Conservation (phyloP, 2,888 invertebrate species). For the Lithophane semibrunnea region DNA sequence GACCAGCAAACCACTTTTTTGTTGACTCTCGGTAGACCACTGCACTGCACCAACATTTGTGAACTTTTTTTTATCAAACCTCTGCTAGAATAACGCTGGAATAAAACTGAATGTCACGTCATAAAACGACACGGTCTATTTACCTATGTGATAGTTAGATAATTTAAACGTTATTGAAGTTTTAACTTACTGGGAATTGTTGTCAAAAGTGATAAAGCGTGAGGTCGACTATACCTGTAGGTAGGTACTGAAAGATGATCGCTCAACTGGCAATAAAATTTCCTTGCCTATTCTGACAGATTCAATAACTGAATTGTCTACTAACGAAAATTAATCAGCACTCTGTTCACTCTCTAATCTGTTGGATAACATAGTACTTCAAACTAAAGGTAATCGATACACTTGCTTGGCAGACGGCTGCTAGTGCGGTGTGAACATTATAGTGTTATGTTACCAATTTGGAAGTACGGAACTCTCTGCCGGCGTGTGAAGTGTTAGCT, state of each 20-base stretch:
- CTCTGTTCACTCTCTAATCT: conserved; percentile 20
- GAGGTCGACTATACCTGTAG: neutral
- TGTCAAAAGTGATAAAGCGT: neutral
- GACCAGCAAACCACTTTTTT: neutral
- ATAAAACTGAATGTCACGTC: neutral
- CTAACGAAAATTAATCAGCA: neutral
- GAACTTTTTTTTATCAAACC: neutral
- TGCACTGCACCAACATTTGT: neutral
- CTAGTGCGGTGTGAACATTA: conserved; percentile 57
- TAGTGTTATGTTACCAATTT: conserved; percentile 63
- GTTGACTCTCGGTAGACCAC: too few species aligned
- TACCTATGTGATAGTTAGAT: neutral
- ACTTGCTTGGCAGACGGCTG: conserved; percentile 50
- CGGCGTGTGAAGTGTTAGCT: conserved; percentile 17
- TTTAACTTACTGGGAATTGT: neutral
- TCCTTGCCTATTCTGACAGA: neutral
- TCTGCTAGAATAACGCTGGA: neutral
- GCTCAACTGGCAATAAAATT: neutral
- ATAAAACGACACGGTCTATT: neutral
- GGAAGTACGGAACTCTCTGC: conserved; percentile 33
- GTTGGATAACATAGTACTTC: conserved; percentile 9
- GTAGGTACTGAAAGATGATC: neutral
- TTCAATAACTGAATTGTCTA: neutral
- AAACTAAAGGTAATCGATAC: conserved; percentile 49
- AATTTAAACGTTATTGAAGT: neutral